Conservation (phyloP, 2,797 vertebrate genomes). For the Hydrolagus colliei region DNA sequence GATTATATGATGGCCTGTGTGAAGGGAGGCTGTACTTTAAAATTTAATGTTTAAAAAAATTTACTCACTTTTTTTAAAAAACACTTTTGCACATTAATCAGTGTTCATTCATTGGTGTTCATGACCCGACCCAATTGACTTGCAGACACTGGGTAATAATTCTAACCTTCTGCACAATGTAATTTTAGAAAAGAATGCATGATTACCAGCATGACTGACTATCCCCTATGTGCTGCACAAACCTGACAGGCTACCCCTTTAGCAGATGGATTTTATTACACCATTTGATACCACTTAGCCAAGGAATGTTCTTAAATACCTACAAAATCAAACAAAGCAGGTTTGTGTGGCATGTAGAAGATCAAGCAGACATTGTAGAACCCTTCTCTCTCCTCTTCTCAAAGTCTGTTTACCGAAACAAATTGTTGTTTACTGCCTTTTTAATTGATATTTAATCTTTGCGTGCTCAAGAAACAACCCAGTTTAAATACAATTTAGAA, state of each 20-base stretch:
- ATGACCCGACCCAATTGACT: background rate
- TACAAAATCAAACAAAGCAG: slow-evolving; percentile 15
- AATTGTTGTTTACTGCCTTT: background rate
- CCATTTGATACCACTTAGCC: background rate
- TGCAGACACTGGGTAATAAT: background rate
- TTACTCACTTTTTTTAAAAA: background rate
- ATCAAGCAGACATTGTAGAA: slow-evolving; percentile 33
- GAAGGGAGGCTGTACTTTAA: too few relatives aligned
- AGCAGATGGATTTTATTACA: slow-evolving; percentile 42
- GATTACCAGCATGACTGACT: background rate
- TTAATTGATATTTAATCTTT: background rate
- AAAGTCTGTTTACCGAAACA: background rate
- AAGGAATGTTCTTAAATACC: slow-evolving; percentile 33
- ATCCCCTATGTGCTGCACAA: background rate
- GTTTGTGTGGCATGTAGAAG: slow-evolving; percentile 25
- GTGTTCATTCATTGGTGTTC: background rate
- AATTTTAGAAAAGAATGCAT: background rate
- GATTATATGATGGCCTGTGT: too few relatives aligned
- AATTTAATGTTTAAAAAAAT: too few relatives aligned
- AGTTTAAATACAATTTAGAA: background rate
- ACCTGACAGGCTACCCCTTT: slow-evolving; percentile 32
- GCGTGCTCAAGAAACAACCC: background rate
- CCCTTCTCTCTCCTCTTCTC: slow-evolving; percentile 35
- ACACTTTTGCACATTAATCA: background rate
- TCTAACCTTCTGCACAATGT: background rate